Base-by-base conservation (phyloP, 2,113 vertebrate genomes). In the Calyptomena viridis region DNA sequence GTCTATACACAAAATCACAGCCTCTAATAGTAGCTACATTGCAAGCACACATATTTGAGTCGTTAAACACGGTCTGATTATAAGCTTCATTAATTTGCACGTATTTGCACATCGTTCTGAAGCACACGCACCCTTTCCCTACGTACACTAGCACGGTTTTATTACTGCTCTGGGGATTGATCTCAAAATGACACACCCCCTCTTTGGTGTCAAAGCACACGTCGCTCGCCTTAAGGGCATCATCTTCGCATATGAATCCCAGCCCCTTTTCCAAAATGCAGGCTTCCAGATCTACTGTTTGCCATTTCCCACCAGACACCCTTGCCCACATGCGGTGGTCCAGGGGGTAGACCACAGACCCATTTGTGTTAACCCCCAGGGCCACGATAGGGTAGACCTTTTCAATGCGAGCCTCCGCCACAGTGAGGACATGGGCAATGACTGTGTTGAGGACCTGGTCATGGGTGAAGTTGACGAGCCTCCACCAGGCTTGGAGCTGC, bases 401-500 rank as follows among this genome's bases (percentile, higher is more conserved):
- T 78, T 97, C 96, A 0, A 97, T 94, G 94, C 0, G 91, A 79
- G 95, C 96, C 22, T 97, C 96, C 0, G 44, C 91, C 91, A 97
- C 94, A 0, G 96, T 97, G 73, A 97, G 89, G 17, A 97, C 94
- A 1, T 96, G 74, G 52, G 96, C 95, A 2, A 97, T 15, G 73
- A 97, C 95, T 0, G 64, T 44, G 0, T 97, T 60, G 87, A 93
- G 96, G 46, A 40, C 75, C 68, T 92, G 94, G 86, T 97, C 94
- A 0, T 97, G 96, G 47, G 96, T 97, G 84, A 97, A 97, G 94
- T 97, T 97, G 93, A 97, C 76, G 0, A 97, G 95, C 76, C 96
- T 93, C 96, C 96, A 97, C 96, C 96, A 97, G 52, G 95, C 96
- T 19, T 97, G 96, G 64, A 97, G 96, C 94, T 95, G 93, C 49